These are phyloP conservation scores for Trichonephila clavipes DNA, from an alignment of 1,140 invertebrate species.

Conservation along the genomic window DNA sequence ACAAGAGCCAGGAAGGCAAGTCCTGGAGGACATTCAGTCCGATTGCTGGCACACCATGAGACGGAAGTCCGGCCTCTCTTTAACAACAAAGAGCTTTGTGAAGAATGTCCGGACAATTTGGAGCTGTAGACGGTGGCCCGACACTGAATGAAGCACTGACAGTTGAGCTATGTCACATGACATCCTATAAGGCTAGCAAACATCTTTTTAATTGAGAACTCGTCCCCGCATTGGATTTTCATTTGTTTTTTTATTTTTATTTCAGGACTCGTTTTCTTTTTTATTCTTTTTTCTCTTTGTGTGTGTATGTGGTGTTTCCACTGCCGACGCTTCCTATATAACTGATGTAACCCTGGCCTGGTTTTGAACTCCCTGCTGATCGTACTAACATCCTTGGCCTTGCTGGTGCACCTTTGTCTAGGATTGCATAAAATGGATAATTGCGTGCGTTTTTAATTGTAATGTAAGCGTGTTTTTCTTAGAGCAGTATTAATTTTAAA, in stretches of 20 bases:
- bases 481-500: no score
- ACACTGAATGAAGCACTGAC: not conserved
- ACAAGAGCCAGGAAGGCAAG: not conserved
- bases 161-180: constrained; percentile 32
- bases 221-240: not conserved
- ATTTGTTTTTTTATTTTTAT: constrained; percentile 10
- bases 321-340: constrained; percentile 34
- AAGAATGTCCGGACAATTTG: constrained; percentile 6
- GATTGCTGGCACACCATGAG: not conserved
- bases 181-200: constrained; percentile 42
- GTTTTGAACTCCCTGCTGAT: not conserved
- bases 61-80: constrained; percentile 27
- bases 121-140: constrained; percentile 34
- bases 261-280: not conserved
- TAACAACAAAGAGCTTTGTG: not conserved
- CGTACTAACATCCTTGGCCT: constrained; percentile 20
- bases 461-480: no score
- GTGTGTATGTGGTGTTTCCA: not conserved
- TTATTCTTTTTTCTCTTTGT: not conserved
- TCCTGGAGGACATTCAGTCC: constrained; percentile 5
- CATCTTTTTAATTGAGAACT: constrained; percentile 36
- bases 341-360: constrained; percentile 48
- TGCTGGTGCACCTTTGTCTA: not conserved
- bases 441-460: no score
- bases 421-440: no score